phyloP scores from a whole-genome alignment of 2,113 vertebrate genomes.

The Elgaria multicarinata region DNA sequence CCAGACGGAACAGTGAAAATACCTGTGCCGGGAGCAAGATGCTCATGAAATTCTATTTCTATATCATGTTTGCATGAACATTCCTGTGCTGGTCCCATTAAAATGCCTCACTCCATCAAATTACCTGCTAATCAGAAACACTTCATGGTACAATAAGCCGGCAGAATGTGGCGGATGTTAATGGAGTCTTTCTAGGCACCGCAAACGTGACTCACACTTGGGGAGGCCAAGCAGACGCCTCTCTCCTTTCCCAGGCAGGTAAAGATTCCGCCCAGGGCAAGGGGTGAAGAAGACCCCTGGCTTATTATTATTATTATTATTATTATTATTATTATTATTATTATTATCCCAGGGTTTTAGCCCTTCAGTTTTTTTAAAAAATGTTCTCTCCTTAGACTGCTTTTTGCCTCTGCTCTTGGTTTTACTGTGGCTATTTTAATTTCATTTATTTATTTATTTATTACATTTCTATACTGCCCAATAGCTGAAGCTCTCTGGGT shows the following conservation, averaged over 20 bases:
- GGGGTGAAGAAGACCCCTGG: too few species aligned
- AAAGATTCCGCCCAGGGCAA: background rate
- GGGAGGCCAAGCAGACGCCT: background rate
- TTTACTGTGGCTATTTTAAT: too few species aligned
- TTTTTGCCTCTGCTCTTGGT: too few species aligned
- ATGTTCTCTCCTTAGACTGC: too few species aligned
- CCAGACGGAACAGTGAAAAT: fast-evolving
- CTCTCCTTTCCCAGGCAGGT: background rate
- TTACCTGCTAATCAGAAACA: background rate
- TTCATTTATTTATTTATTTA: too few species aligned
- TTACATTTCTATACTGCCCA: too few species aligned
- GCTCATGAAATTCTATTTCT: background rate
- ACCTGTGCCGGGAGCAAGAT: background rate
- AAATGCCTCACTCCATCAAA: constrained; percentile 10
- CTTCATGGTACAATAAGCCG: constrained; percentile 10
- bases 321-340: too few species aligned
- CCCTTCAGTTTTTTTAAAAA: background rate
- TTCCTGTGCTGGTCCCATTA: background rate
- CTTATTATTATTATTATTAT: too few species aligned
- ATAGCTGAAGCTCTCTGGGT: too few species aligned
- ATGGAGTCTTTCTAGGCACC: fast-evolving
- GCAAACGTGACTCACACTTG: fast-evolving
- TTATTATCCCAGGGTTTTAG: background rate
- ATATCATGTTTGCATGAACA: constrained; percentile 1
- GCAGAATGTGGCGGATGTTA: background rate